Evolutionary conservation across 2,113 vertebrate genomes (phyloP), one percentile per base, ranked within the genome.

Genomic region (Ciconia boyciana): DNA sequence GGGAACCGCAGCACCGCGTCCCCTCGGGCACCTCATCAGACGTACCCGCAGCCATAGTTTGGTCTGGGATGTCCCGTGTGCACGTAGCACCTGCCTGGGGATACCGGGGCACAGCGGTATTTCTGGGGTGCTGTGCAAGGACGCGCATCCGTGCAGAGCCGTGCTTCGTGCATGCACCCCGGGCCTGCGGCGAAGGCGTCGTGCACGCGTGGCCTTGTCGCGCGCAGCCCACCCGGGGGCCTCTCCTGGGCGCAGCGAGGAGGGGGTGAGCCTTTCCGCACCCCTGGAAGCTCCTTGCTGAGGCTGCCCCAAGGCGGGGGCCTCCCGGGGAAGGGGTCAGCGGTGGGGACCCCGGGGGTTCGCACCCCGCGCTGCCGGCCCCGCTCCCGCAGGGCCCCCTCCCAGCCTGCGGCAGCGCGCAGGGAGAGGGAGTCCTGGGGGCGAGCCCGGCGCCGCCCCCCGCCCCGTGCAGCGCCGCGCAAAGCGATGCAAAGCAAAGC

Each of bases 1-100:
- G 29, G 62, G 36, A 61, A 17, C 46, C 13, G 3, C 8, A 3
- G 51, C 68, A 17, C 26, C 51, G 0, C 25, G 16, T 6, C 51
- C 32, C 41, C 29, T 18, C 0, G 0, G 44, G 32, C 1, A 28
- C n/a, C 34, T 20, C 72, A 14, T 1, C 31, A 0, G 17, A 25
- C 4, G 10, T 1, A 17, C 2, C 12, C 0, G 7, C 0, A 39
- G 82, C 13, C 43, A 0, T 0, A 26, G 43, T 3, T 79, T 2
- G 55, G 1, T 15, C 8, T 0, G 82, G 52, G 76, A 22, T 8
- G 90, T 25, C 64, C 86, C 64, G 0, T 0, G 26, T 5, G 5
- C 44, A 17, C 14, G 13, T 0, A 52, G 55, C 34, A 10, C 8
- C 26, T 4, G 16, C 9, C 49, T 1, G 36, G 19, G 11, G 12